Base-by-base conservation (phyloP, 2,888 invertebrate genomes). In the Stictocephala bisonia region DNA sequence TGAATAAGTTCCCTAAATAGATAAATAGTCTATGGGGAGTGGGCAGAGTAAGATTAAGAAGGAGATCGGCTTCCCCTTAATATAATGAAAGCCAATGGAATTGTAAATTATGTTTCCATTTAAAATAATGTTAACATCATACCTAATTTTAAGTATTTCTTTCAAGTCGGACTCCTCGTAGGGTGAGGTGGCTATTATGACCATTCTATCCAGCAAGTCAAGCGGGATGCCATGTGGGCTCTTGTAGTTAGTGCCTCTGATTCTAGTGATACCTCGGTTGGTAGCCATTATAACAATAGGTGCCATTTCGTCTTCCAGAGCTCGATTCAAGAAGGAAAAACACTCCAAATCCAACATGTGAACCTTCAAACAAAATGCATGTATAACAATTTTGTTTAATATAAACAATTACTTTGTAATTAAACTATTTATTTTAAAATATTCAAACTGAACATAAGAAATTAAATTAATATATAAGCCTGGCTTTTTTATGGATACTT, bases 331-430 rank as follows among this genome's bases (percentile, higher is more conserved):
- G 84, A 94, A 99, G 0, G 99, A 99, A 86, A 99, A 99, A 83
- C 99, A 99, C 84, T 99, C 99, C 50, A 99, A 96, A 83, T 99
- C 99, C 78, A 99, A 86, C 98, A 99, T 99, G 83, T 99, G 99
- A 0, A 96, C 93, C 88, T 89, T 35, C 35, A 3, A 76, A 75
- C 67, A 31, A 50, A 35, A 64, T 67, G 9, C 58, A 26, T 13
- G 1, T 22, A n/a, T n/a, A n/a, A n/a, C n/a, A n/a, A n/a, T n/a
- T n/a, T n/a, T n/a, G n/a, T n/a, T n/a, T n/a, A n/a, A n/a, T n/a
- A n/a, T n/a, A n/a, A n/a, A n/a, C n/a, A n/a, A n/a, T n/a, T n/a
- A n/a, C n/a, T n/a, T n/a, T n/a, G n/a, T n/a, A n/a, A n/a, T n/a
- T n/a, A n/a, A n/a, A n/a, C n/a, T n/a, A n/a, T n/a, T n/a, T n/a